phyloP scores from a whole-genome alignment of 92 coral and sea anemone species.

The Porites rus region DNA sequence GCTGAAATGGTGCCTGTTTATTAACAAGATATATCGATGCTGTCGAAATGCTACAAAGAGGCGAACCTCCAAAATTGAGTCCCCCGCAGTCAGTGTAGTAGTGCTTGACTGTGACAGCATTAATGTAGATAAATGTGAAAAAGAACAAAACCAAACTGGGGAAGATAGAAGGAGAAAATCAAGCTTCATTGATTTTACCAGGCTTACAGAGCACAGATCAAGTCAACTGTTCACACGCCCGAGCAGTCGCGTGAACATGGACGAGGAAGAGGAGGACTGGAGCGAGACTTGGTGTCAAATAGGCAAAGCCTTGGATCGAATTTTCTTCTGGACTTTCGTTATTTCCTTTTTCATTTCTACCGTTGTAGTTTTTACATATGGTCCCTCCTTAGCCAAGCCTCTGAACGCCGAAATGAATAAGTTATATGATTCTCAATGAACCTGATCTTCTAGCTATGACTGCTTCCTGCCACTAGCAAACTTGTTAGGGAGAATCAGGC shows the following conservation, averaged over 20 bases:
- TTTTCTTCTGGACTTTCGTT: slow-evolving; percentile 1
- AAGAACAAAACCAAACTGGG: not conserved
- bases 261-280: not conserved
- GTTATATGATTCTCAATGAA: not conserved
- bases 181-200: not conserved
- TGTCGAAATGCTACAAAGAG: not conserved
- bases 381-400: slow-evolving; percentile 14
- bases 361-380: not conserved
- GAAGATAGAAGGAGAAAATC: not conserved
- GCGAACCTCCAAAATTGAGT: not conserved
- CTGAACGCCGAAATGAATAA: not conserved
- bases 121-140: not conserved
- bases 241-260: not conserved
- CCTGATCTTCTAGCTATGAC: too few relatives aligned
- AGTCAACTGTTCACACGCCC: slow-evolving; percentile 10
- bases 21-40: slow-evolving; percentile 4
- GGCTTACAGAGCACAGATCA: not conserved
- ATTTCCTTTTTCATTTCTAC: not conserved
- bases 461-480: too few relatives aligned
- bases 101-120: slow-evolving; percentile 6
- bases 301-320: not conserved
- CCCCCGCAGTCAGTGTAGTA: not conserved
- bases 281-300: slow-evolving; percentile 14
- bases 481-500: too few relatives aligned
- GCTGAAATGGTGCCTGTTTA: slow-evolving; percentile 11